Evolutionary conservation across 2,797 vertebrate genomes (phyloP), one percentile per base, ranked within the genome.

Genomic region (Astyanax mexicanus): DNA sequence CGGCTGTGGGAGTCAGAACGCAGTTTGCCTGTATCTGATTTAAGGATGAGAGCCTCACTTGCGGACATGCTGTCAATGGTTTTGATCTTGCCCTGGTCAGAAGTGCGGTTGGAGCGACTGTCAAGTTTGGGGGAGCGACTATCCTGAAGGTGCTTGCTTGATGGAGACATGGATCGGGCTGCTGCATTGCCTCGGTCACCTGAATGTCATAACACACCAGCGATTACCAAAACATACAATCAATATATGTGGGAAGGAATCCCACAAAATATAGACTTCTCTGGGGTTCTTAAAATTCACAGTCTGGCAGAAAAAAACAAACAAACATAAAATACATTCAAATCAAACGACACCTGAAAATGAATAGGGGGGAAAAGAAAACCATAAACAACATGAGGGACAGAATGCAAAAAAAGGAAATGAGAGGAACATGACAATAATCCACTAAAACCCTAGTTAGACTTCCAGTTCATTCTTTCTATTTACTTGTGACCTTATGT

Each of bases 1-100:
- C 98, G 95, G 81, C 97, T 97, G 71, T 99, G 98, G 1, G 96
- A 98, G 89, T 99, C 98, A 9, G 97, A 98, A 52, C 97, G 92
- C 88, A 99, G 77, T 85, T 99, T 99, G 69, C 93, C 98, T 0
- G 97, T 92, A 57, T 99, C 98, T 0, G 98, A 99, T 84, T 96
- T 95, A 81, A 99, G 90, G 80, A 98, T 91, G 29, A 99, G 96
- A 37, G 96, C 95, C 81, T 99, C 98, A 0, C 95, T 96, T 73
- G 97, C 97, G 3, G 97, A 96, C 40, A 97, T 85, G 45, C 90
- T 89, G 1, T 99, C 98, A 0, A 91, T 92, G 0, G 90, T 94
- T 88, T 95, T 95, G 35, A 89, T 83, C 52, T 98, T 94, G 87
- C 94, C 93, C 81, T 96, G 96, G 44, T 98, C 97, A 3, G 90